Base-by-base conservation (phyloP, 2,113 vertebrate species). In the Rafetus swinhoei region DNA sequence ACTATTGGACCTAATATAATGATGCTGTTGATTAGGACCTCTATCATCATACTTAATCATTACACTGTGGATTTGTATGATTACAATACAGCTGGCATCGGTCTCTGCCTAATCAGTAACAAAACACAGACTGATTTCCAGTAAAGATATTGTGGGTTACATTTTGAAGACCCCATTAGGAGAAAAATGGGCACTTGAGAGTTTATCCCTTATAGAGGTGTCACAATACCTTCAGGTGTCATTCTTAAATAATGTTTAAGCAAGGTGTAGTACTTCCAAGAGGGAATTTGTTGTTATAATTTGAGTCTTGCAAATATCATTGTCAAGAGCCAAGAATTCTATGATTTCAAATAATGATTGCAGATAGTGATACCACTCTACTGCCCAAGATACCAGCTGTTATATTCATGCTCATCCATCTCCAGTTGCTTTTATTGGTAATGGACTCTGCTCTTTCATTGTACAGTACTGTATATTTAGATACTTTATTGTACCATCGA, bases 241-340 rank as follows among this genome's bases (percentile, higher is more conserved):
- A 32, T 82, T 86, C n/a, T 32, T 32, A 3, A 2, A 25, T 94
- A 10, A 13, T 77, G 50, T 79, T 80, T 69, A 45, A 88, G 57
- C 62, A 1, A 90, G 53, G 39, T 77, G 39, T 50, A 27, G 25
- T 55, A 32, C 59, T 91, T 92, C 12, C 35, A 91, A 88, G 54
- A 89, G 82, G 27, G 87, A 81, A 76, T 13, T 77, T 45, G 25
- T 18, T 84, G 53, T 77, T 92, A 57, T 54, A 72, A 89, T 89
- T 95, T 82, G 79, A 90, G 10, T 74, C 74, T 82, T 87, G 65
- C 76, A 53, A 55, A 87, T 65, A 85, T 50, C 65, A 89, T 10
- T 96, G 86, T 62, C 54, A 84, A 50, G 18, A 94, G 24, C 80
- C 72, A 85, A 72, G 88, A 91, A 77, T 69, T 84, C 88, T 81